Evolutionary conservation across 2,797 vertebrate genomes (phyloP), one percentile per base, ranked within the genome.

Genomic region (Babyrousa celebensis): DNA sequence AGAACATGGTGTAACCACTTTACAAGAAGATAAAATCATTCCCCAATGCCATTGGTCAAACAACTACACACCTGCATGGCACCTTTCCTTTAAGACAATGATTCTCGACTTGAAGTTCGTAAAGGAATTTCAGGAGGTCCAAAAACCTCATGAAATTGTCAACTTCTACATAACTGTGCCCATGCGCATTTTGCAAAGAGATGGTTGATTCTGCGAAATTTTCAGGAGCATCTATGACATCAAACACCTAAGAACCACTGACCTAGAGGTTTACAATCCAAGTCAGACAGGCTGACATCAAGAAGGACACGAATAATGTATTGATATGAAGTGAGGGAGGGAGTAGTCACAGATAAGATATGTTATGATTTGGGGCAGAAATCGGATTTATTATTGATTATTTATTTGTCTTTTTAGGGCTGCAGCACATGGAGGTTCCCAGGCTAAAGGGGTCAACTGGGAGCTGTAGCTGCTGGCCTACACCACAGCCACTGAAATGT

Each of bases 1-100:
- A 60, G 23, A 68, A 62, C 6, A 36, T 77, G 5, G n/a, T 56
- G 8, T 75, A 86, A 77, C 29, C 6, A 80, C 75, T 40, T 95
- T 54, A 20, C 15, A 16, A 83, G 68, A 70, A 93, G 92, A 77
- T 48, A 80, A 79, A 68, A 67, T 60, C 7, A 77, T 63, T 23
- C 18, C 5, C 9, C 23, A 23, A 3, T 6, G 23, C 3, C 15
- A 0, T 11, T 6, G 5, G 15, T 23, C 60, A 27, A 54, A 58
- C 29, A 68, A 8, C 27, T 29, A 5, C 40, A 21, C 4, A 43
- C 43, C 36, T 27, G 29, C 10, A 11, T 1, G 9, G 5, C 54
- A 23, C 15, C 18, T 93, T 91, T 79, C 25, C 68, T 25, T 21
- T 65, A 62, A 79, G 63, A 63, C 27, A 40, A 12, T 8, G 23